phyloP scores from a whole-genome alignment of 2,113 vertebrate genomes.

The Lynx canadensis region DNA sequence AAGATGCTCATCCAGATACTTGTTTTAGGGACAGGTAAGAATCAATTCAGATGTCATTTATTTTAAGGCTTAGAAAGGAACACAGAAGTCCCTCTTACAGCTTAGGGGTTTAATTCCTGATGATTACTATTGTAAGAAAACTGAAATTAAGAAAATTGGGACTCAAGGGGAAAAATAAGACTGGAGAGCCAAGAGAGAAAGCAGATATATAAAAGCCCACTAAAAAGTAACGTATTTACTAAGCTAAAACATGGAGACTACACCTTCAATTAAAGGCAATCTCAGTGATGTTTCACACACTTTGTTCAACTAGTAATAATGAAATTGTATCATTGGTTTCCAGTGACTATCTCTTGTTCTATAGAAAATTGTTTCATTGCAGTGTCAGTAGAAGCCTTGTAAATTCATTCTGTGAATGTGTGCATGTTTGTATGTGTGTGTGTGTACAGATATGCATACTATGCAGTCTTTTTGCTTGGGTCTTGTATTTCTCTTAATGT shows the following conservation, averaged over 20 bases:
- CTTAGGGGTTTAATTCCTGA: background rate
- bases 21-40: background rate
- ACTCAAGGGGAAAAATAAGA: background rate
- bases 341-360: slow-evolving; percentile 32
- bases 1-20: background rate
- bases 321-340: slow-evolving; percentile 47
- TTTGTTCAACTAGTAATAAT: slow-evolving; percentile 20
- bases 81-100: background rate
- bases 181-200: background rate
- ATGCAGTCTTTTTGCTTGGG: background rate
- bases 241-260: background rate
- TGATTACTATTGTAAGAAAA: background rate
- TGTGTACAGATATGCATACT: background rate
- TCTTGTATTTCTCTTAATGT: background rate
- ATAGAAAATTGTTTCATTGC: background rate
- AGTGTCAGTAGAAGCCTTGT: slow-evolving; percentile 48
- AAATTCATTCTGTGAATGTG: background rate
- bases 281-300: background rate
- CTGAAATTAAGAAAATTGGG: slow-evolving; percentile 38
- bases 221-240: background rate
- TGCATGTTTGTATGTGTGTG: background rate
- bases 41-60: slow-evolving; percentile 1
- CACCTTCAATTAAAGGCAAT: background rate
- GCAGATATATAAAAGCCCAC: background rate
- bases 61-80: slow-evolving; percentile 1